Evolutionary conservation across 2,888 invertebrate species (phyloP), one percentile per base, ranked within the genome.

Genomic region (Laothoe populi): DNA sequence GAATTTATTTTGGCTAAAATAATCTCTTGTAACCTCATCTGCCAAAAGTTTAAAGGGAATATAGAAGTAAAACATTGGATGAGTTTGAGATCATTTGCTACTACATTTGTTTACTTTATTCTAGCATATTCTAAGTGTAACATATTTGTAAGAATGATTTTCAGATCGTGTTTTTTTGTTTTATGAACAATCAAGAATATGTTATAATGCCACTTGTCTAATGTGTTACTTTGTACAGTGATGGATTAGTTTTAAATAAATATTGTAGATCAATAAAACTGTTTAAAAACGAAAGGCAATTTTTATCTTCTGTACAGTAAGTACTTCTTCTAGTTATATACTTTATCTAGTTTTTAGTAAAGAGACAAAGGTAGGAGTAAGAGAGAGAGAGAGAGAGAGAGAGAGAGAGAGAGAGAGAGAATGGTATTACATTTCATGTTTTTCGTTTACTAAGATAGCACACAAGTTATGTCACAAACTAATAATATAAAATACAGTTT

Each of bases 241-340:
- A 60, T 67, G 62, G 72, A 66, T 72, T 80, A 82, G 78, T 67
- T 81, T 71, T 70, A 75, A 68, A 72, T 72, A 71, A 53, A 70
- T 74, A 68, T 72, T 77, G 86, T 86, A 86, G 86, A 77, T 60
- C 75, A 85, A 81, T 83, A 86, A 79, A 81, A 78, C 19, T 80
- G 75, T 83, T 83, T 66, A 70, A 82, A 81, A 40, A 46, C 40
- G 35, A 67, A 62, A 64, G 67, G 65, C 63, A 49, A 63, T 64
- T 70, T 57, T 57, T n/a, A 26, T 8, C 8, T 31, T 4, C 16
- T 23, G n/a, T 16, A 2, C 0, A 35, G 7, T 1, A 35, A 7
- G 1, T 26, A 19, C 21, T 11, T 45, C 10, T 24, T 11, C 10
- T 44, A 44, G n/a, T n/a, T n/a, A n/a, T n/a, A n/a, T n/a, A n/a